Conservation (phyloP, 2,797 vertebrate species). For the Pseudocheirus occidentalis region DNA sequence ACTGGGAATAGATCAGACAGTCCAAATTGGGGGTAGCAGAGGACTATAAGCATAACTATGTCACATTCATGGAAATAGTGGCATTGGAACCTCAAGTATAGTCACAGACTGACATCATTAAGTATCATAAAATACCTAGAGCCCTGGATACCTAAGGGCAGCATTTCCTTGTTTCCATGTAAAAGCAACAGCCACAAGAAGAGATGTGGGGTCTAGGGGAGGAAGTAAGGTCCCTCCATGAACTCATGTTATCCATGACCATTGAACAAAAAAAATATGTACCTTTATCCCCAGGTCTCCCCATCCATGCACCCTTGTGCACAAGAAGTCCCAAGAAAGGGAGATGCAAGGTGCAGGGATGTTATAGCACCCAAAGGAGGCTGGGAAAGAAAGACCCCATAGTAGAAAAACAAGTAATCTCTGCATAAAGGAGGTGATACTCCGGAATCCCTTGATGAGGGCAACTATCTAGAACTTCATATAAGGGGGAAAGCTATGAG, state of each 20-base stretch:
- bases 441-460: background rate
- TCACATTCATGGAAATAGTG: background rate
- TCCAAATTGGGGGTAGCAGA: background rate
- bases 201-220: background rate
- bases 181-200: background rate
- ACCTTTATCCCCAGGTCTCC: background rate
- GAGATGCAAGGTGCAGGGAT: background rate
- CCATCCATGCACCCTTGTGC: background rate
- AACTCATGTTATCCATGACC: background rate
- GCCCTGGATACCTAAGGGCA: no score
- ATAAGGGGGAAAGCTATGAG: background rate
- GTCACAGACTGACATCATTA: background rate
- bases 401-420: background rate
- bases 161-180: no score
- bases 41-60: background rate
- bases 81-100: background rate
- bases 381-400: background rate
- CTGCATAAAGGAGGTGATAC: background rate
- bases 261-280: background rate
- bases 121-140: background rate
- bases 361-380: background rate
- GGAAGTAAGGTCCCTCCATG: background rate
- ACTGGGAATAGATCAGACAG: conserved; percentile 78
- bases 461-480: background rate
- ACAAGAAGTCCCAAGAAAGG: background rate